phyloP scores from a whole-genome alignment of 2,797 vertebrate genomes.

The Pteropus rufus region DNA sequence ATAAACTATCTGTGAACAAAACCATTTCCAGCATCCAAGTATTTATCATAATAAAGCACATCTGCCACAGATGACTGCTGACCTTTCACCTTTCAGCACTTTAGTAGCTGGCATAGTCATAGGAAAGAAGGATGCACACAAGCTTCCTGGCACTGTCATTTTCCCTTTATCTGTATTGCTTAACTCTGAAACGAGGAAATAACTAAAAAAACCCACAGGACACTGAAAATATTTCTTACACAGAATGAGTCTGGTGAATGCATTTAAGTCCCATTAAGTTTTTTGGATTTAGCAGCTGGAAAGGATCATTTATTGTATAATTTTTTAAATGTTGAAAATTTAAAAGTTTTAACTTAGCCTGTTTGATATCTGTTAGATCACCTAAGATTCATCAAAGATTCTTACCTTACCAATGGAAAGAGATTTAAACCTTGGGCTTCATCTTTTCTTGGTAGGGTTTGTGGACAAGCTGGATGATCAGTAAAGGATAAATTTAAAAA shows the following conservation, averaged over 20 bases:
- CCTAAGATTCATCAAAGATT: background rate
- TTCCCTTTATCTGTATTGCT: constrained; percentile 44
- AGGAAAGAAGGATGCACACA: background rate
- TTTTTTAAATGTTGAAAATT: background rate
- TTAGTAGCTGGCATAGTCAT: background rate
- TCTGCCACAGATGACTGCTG: constrained; percentile 51
- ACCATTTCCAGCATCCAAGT: background rate
- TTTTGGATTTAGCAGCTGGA: background rate
- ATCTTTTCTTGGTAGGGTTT: background rate
- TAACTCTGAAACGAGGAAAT: constrained; percentile 47
- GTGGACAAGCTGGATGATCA: background rate
- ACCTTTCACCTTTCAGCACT: constrained; percentile 37
- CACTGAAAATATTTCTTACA: constrained; percentile 20
- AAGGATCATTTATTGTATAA: background rate
- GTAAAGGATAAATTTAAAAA: background rate
- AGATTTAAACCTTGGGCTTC: background rate
- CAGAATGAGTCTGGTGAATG: background rate
- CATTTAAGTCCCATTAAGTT: background rate
- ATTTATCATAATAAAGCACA: constrained; percentile 39
- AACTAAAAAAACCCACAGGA: background rate
- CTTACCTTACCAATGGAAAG: background rate
- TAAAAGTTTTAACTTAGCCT: background rate
- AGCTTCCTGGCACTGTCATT: constrained; percentile 49
- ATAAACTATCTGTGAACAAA: constrained; percentile 41
- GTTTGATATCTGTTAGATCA: background rate